Percentiles rank a stretch among this genome's conserved stretches.
These are phyloP conservation scores for Pheosia tremula DNA, from an alignment of 2,888 invertebrate species.

Conservation along the genomic window DNA sequence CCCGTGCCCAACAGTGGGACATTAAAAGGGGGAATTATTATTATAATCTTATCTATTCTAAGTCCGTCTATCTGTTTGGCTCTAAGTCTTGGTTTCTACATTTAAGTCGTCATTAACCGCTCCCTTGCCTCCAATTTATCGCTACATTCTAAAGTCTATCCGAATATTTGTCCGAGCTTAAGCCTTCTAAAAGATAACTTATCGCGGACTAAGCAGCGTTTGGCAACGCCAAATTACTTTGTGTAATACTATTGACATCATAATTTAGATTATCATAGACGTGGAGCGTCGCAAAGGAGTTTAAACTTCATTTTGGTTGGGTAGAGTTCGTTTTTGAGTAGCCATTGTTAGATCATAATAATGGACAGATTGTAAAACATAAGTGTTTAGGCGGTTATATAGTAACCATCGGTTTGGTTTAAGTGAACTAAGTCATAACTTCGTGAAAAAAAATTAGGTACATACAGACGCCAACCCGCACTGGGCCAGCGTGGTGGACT, in stretches of 20 bases:
- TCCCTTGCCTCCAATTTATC: conserved; percentile 14
- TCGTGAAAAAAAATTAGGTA: no score
- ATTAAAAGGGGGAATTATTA: no score
- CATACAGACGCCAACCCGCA: no score
- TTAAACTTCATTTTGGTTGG: conserved; percentile 33
- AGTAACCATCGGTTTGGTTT: conserved; percentile 32
- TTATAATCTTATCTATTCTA: no score
- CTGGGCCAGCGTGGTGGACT: no score
- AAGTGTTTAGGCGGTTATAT: conserved; percentile 43
- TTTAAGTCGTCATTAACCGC: no score
- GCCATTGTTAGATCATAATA: conserved; percentile 10
- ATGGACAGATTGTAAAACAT: conserved; percentile 33
- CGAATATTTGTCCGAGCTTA: neutral
- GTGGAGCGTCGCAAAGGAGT: conserved; percentile 9
- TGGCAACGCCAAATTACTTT: conserved; percentile 36
- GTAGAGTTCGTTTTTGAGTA: conserved; percentile 39
- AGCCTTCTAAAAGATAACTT: conserved; percentile 4
- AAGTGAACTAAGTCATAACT: neutral
- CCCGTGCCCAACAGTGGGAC: no score
- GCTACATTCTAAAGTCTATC: conserved; percentile 17
- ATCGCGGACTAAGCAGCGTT: conserved; percentile 23
- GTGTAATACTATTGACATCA: conserved; percentile 55
- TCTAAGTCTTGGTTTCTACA: no score
- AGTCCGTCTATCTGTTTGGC: no score
- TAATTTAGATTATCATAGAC: conserved; percentile 61